Conservation (phyloP, 2,888 invertebrate species). For the Corbicula japonica region DNA sequence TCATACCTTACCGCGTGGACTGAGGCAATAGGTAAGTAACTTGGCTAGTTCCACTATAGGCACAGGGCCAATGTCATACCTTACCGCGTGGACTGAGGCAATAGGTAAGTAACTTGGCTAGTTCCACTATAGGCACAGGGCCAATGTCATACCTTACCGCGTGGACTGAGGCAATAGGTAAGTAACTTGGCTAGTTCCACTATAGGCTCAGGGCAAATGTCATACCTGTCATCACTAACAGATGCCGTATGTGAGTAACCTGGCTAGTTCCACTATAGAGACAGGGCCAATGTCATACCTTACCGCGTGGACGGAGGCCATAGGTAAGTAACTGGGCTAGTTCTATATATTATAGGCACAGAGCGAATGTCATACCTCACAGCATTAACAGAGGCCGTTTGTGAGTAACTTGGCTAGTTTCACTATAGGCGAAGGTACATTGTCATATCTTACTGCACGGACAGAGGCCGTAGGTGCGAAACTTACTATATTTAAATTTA, state of each 20-base stretch:
- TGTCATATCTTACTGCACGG: slow-evolving; percentile 85
- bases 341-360: slow-evolving; percentile 88
- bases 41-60: too few species aligned
- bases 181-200: too few species aligned
- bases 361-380: slow-evolving; percentile 88
- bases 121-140: slow-evolving; percentile 88
- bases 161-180: slow-evolving; percentile 90
- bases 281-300: slow-evolving; percentile 88
- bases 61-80: too few species aligned
- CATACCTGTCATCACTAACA: too few species aligned
- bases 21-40: slow-evolving; percentile 88
- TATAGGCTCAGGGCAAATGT: too few species aligned
- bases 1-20: slow-evolving; percentile 90
- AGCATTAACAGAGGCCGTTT: too few species aligned
- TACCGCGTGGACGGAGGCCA: slow-evolving; percentile 90
- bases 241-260: too few species aligned
- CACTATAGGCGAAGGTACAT: slow-evolving; percentile 88
- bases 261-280: slow-evolving; percentile 89
- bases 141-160: slow-evolving; percentile 88
- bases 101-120: too few species aligned
- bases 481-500: neutral
- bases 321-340: slow-evolving; percentile 87
- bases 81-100: too few species aligned
- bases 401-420: slow-evolving; percentile 90
- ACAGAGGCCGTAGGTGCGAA: slow-evolving; percentile 28